These are phyloP conservation scores for Oxygymnocypris stewartii DNA, from an alignment of 2,113 vertebrate species.

Conservation along the genomic window DNA sequence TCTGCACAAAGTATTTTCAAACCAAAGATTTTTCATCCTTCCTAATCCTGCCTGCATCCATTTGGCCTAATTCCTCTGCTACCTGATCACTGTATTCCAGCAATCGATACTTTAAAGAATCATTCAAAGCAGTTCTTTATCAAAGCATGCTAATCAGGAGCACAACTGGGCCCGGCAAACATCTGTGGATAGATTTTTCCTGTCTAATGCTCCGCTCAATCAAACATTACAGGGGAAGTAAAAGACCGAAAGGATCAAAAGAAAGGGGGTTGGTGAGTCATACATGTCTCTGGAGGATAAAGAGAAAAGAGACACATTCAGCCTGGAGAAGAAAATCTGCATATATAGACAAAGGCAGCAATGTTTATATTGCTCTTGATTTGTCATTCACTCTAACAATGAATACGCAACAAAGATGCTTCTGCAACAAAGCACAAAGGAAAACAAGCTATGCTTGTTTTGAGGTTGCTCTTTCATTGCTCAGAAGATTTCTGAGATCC, in stretches of 20 bases:
- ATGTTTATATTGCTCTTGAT: background rate
- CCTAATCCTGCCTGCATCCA: conserved; percentile 41
- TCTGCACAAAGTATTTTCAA: background rate
- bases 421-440: background rate
- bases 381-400: background rate
- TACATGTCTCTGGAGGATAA: conserved; percentile 50
- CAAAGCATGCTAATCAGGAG: conserved; percentile 63
- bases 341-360: background rate
- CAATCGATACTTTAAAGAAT: conserved; percentile 69
- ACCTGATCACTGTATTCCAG: conserved; percentile 58
- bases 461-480: background rate
- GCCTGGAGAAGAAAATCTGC: background rate
- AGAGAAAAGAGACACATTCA: conserved; percentile 35
- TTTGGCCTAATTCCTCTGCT: conserved; percentile 29
- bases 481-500: background rate
- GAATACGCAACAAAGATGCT: background rate
- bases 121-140: conserved; percentile 69
- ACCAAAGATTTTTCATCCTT: conserved; percentile 49
- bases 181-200: conserved; percentile 64
- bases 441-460: background rate
- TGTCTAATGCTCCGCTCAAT: conserved; percentile 65
- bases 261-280: conserved; percentile 56
- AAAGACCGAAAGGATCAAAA: conserved; percentile 65
- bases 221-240: conserved; percentile 49
- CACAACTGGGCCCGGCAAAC: conserved; percentile 52